Evolutionary conservation across 2,888 invertebrate genomes (phyloP).

Genomic region (Epiblema foenella): DNA sequence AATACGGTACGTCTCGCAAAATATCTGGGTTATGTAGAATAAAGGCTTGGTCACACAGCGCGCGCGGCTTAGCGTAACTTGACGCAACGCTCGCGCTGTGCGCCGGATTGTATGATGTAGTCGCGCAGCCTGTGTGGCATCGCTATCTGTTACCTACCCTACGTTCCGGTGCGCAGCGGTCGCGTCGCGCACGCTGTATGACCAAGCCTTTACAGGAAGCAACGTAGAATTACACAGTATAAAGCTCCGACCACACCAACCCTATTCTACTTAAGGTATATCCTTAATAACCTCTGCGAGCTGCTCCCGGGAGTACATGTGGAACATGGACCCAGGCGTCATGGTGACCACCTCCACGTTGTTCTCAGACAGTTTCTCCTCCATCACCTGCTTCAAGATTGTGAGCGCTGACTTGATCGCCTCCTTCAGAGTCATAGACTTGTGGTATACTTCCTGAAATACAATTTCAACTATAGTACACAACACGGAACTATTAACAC

Average conservation of each 20-base stretch:
- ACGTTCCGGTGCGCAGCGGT: too few species aligned
- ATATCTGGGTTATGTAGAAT: too few species aligned
- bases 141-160: too few species aligned
- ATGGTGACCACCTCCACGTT: conserved; percentile 99
- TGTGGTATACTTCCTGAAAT: conserved; percentile 87
- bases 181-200: too few species aligned
- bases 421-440: conserved; percentile 97
- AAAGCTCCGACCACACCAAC: conserved; percentile 47
- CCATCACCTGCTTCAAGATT: conserved; percentile 99
- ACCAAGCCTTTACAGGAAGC: not conserved
- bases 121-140: too few species aligned
- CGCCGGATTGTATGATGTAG: too few species aligned
- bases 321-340: conserved; percentile 92
- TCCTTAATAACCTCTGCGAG: conserved; percentile 95
- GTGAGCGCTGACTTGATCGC: conserved; percentile 96
- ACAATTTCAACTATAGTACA: not conserved
- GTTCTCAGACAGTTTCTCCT: conserved; percentile 97
- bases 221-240: not conserved
- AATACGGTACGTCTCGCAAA: not conserved
- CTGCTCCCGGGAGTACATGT: conserved; percentile 95
- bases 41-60: too few species aligned
- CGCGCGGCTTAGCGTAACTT: too few species aligned
- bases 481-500: too few species aligned
- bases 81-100: too few species aligned
- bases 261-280: conserved; percentile 82